phyloP scores from a whole-genome alignment of 1,140 invertebrate species.

The Aricia agestis region DNA sequence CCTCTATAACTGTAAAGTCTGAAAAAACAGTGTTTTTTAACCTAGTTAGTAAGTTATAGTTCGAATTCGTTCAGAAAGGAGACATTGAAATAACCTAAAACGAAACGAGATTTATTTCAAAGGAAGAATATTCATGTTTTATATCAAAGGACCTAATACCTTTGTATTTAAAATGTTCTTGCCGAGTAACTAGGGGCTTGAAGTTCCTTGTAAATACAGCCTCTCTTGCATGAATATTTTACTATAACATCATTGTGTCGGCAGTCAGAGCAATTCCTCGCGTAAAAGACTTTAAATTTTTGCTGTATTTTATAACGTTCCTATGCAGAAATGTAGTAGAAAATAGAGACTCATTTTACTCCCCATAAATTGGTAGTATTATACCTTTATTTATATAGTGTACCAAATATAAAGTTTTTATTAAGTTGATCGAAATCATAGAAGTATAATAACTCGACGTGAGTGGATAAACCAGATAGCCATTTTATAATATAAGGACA shows the following conservation, averaged over 20 bases:
- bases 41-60: neutral
- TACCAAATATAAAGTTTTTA: too few species aligned
- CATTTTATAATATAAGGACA: too few species aligned
- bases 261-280: conserved; percentile 1
- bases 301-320: neutral
- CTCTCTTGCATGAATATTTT: conserved; percentile 9
- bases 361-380: too few species aligned
- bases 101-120: conserved; percentile 1
- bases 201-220: conserved; percentile 10
- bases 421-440: too few species aligned
- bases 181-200: conserved; percentile 6
- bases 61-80: neutral
- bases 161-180: conserved; percentile 12
- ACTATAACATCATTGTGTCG: conserved; percentile 9
- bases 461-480: too few species aligned
- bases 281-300: neutral
- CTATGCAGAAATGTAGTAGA: neutral
- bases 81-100: neutral
- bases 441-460: too few species aligned
- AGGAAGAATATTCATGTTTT: conserved; percentile 2
- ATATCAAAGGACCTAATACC: conserved; percentile 3
- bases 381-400: too few species aligned
- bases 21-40: too few species aligned
- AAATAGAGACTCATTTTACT: too few species aligned
- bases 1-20: too few species aligned